phyloP scores from a whole-genome alignment of 2,888 invertebrate species.

The Acrobasis repandana region DNA sequence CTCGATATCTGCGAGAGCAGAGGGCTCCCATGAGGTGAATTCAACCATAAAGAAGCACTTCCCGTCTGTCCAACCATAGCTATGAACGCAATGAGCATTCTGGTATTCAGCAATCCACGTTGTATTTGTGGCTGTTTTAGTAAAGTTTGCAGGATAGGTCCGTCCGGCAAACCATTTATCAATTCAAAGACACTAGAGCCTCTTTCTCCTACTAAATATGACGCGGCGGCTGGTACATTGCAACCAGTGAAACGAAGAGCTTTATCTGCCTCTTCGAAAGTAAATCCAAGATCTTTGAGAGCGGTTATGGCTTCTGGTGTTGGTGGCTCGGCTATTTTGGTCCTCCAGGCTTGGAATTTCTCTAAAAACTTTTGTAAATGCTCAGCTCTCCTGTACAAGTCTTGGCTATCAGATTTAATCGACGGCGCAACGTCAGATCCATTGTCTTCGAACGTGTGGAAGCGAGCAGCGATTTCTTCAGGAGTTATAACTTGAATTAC shows the following conservation, averaged over 20 bases:
- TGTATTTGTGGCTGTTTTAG: conserved; percentile 74
- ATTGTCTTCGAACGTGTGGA: conserved; percentile 39
- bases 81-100: conserved; percentile 74
- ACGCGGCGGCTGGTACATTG: conserved; percentile 73
- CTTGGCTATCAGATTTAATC: conserved; percentile 35
- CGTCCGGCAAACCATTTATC: conserved; percentile 68
- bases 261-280: conserved; percentile 57
- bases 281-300: conserved; percentile 65
- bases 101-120: conserved; percentile 67
- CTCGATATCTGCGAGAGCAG: conserved; percentile 72
- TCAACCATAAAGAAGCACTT: conserved; percentile 70
- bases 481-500: conserved; percentile 69
- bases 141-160: conserved; percentile 63
- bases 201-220: conserved; percentile 70
- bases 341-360: conserved; percentile 68
- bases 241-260: conserved; percentile 65
- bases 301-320: conserved; percentile 56
- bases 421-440: conserved; percentile 32
- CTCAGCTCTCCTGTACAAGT: conserved; percentile 59
- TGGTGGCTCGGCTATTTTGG: conserved; percentile 59
- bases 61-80: conserved; percentile 75
- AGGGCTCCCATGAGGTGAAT: conserved; percentile 74
- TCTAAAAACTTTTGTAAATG: conserved; percentile 66
- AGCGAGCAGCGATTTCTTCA: conserved; percentile 63
- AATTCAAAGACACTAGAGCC: conserved; percentile 73